Evolutionary conservation across 2,797 vertebrate species (phyloP).

Genomic region (Pantherophis vulpinus): DNA sequence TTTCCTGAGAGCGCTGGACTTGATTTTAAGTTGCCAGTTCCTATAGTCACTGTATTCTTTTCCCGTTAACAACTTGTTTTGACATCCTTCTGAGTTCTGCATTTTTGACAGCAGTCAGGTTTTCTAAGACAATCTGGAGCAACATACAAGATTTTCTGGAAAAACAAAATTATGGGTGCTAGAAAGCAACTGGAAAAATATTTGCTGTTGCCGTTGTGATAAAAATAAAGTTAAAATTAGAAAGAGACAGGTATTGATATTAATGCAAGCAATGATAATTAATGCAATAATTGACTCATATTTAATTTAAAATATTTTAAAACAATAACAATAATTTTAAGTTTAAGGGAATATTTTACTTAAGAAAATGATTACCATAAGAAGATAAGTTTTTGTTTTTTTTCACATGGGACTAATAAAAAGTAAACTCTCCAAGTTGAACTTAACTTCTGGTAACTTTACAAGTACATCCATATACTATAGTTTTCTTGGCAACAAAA

Average conservation of each 20-base stretch:
- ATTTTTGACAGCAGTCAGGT: not conserved
- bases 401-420: not conserved
- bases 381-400: not conserved
- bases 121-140: not conserved
- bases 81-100: not conserved
- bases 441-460: not conserved
- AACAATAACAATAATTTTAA: not conserved
- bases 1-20: not conserved
- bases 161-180: not conserved
- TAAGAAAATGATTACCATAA: not conserved
- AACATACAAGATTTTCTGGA: not conserved
- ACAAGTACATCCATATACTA: not conserved
- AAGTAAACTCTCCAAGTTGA: not conserved
- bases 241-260: not conserved
- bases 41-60: not conserved
- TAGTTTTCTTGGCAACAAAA: not conserved
- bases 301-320: not conserved
- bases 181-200: not conserved
- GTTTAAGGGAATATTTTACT: not conserved
- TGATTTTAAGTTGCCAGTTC: not conserved
- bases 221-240: not conserved
- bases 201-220: not conserved
- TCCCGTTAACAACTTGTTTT: not conserved
- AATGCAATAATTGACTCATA: not conserved
- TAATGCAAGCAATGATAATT: not conserved